Conservation (phyloP, 2,888 invertebrate species). For the Synergus laeviventris region DNA sequence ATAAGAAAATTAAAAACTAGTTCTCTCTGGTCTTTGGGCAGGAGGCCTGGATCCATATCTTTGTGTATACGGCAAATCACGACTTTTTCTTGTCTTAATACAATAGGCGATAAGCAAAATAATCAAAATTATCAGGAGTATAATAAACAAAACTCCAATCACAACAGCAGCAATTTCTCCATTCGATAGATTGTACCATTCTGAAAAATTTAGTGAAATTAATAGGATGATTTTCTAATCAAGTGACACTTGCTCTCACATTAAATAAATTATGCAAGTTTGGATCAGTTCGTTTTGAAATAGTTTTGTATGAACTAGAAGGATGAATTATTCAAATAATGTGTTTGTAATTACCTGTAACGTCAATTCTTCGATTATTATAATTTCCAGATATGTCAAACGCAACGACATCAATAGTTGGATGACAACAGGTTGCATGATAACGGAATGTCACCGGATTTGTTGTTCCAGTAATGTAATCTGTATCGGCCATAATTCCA, state of each 20-base stretch:
- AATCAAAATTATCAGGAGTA: slow-evolving; percentile 80
- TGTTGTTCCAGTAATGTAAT: slow-evolving; percentile 83
- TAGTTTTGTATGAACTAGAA: neutral
- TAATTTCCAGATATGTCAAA: slow-evolving; percentile 84
- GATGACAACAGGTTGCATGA: slow-evolving; percentile 85
- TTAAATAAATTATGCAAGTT: too few relatives aligned
- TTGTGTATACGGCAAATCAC: slow-evolving; percentile 79
- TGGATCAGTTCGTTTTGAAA: too few relatives aligned
- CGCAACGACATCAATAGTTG: slow-evolving; percentile 82
- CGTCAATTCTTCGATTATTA: slow-evolving; percentile 81
- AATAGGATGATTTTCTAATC: neutral
- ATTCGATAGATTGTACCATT: slow-evolving; percentile 75
- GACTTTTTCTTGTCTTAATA: slow-evolving; percentile 78
- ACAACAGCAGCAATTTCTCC: slow-evolving; percentile 84
- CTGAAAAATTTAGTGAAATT: slow-evolving; percentile 75
- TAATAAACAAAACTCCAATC: slow-evolving; percentile 81
- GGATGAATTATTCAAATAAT: slow-evolving; percentile 66
- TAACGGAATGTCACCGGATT: slow-evolving; percentile 83
- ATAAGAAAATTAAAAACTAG: slow-evolving; percentile 46
- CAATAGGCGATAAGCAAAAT: slow-evolving; percentile 81
- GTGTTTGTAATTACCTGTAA: slow-evolving; percentile 74
- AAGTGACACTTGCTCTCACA: too few relatives aligned
- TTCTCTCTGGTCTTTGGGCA: slow-evolving; percentile 62
- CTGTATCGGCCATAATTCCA: slow-evolving; percentile 81
- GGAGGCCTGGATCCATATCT: slow-evolving; percentile 70